A percentile compares a stretch with the other conserved stretches of the same genome.
These are phyloP conservation scores for Heliconius melpomene DNA, from an alignment of 1,140 invertebrate species.

Conservation along the genomic window DNA sequence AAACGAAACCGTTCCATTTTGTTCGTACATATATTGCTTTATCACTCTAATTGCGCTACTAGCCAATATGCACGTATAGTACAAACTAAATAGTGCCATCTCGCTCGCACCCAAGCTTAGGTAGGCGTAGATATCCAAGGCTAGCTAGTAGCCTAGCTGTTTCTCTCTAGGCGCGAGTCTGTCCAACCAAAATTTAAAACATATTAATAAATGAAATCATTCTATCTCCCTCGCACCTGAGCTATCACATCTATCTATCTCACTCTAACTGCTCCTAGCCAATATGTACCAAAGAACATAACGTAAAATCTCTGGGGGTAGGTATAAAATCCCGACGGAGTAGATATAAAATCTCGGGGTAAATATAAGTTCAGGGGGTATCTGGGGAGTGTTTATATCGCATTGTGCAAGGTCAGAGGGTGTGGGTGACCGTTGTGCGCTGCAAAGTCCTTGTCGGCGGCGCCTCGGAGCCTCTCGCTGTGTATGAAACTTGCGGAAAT, in stretches of 20 bases:
- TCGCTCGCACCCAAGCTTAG: background rate
- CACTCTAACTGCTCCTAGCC: conserved; percentile 48
- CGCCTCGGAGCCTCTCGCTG: conserved; percentile 45
- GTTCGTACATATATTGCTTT: background rate
- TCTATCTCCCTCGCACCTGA: background rate
- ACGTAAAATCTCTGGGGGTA: background rate
- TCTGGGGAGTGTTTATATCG: conserved; percentile 56
- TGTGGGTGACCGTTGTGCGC: conserved; percentile 69
- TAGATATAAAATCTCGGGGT: background rate
- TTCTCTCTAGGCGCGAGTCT: background rate
- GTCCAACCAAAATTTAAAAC: background rate
- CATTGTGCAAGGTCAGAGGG: conserved; percentile 70
- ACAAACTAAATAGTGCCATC: background rate
- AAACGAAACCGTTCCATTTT: background rate
- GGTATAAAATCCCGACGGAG: background rate
- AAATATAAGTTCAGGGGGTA: background rate
- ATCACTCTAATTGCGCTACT: background rate
- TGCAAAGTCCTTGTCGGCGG: conserved; percentile 59
- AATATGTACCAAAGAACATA: conserved; percentile 56
- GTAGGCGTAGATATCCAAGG: too few relatives aligned
- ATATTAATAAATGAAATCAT: background rate
- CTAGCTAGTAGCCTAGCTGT: background rate
- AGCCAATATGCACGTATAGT: background rate
- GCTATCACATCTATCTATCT: background rate
- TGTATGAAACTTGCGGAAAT: conserved; percentile 70